phyloP scores from a whole-genome alignment of 2,888 invertebrate species.

The Chorisops tibialis region DNA sequence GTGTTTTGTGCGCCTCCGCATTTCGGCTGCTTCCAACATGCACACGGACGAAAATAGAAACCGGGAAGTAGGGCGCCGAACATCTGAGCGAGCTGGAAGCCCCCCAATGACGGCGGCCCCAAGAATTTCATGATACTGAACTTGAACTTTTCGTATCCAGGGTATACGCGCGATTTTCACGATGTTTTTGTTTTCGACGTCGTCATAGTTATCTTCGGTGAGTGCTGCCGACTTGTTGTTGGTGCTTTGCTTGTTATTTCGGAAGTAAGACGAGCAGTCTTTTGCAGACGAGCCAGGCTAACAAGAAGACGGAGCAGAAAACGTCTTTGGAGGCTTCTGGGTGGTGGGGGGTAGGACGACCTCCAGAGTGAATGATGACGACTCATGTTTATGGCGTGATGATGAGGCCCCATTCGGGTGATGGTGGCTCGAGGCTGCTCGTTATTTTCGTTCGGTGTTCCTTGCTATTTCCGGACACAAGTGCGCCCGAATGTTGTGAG shows the following conservation, averaged over 20 bases:
- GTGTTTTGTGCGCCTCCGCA: constrained; percentile 12
- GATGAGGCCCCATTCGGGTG: constrained; percentile 22
- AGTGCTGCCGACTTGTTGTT: neutral
- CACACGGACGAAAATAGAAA: constrained; percentile 31
- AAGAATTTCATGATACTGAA: constrained; percentile 29
- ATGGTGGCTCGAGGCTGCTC: constrained; percentile 4
- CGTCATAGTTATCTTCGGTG: neutral
- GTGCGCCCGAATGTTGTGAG: neutral
- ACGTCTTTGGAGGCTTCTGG: too few species aligned
- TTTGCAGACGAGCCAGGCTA: too few species aligned
- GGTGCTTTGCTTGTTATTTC: neutral
- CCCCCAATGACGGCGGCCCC: constrained; percentile 16
- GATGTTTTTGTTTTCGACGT: neutral
- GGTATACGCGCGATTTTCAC: constrained; percentile 6
- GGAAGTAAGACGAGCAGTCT: too few species aligned
- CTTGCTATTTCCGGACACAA: neutral
- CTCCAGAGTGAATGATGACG: constrained; percentile 9
- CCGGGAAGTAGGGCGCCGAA: constrained; percentile 31
- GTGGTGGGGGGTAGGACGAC: neutral
- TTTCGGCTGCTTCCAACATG: constrained; percentile 9
- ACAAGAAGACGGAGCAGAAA: too few species aligned
- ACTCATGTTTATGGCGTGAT: constrained; percentile 28
- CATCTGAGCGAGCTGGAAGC: constrained; percentile 20
- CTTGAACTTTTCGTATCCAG: constrained; percentile 27
- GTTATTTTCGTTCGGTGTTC: constrained; percentile 8